These are phyloP conservation scores for Pollimyrus isidori DNA, from an alignment of 2,113 vertebrate genomes.

Conservation along the genomic window DNA sequence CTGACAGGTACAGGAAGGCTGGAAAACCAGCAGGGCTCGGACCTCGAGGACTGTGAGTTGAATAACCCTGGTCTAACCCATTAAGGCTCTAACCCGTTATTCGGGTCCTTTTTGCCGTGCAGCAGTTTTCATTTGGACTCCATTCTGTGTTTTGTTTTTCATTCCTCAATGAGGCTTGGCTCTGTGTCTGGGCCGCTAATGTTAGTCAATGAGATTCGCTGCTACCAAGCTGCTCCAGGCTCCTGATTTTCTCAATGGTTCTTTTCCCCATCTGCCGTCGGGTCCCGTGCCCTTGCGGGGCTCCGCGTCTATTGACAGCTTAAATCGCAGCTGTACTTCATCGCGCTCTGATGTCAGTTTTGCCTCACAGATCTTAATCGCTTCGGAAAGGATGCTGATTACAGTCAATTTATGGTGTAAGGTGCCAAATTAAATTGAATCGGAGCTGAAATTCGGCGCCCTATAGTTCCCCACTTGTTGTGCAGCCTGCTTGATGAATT, in stretches of 20 bases:
- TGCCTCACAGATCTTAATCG: neutral
- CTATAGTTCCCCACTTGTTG: neutral
- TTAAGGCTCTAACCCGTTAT: neutral
- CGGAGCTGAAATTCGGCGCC: neutral
- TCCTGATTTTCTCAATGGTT: neutral
- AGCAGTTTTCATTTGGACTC: neutral
- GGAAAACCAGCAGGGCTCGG: too few species aligned
- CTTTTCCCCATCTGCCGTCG: neutral
- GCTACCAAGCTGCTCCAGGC: neutral
- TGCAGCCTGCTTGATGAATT: neutral
- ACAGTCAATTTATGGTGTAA: neutral
- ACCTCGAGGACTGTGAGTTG: too few species aligned
- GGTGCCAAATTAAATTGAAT: neutral
- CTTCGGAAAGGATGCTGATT: constrained; percentile 8
- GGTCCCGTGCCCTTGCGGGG: neutral
- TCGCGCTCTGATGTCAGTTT: neutral
- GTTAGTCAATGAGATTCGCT: neutral
- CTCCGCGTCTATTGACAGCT: neutral
- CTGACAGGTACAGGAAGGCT: too few species aligned
- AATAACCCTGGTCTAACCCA: too few species aligned
- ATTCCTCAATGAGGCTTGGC: neutral
- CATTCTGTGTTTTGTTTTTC: neutral
- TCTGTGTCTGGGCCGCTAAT: neutral
- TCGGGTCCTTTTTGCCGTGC: neutral
- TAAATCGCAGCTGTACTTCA: neutral